These are phyloP conservation scores for Macrotis lagotis DNA, from an alignment of 2,113 vertebrate genomes.

Conservation along the genomic window DNA sequence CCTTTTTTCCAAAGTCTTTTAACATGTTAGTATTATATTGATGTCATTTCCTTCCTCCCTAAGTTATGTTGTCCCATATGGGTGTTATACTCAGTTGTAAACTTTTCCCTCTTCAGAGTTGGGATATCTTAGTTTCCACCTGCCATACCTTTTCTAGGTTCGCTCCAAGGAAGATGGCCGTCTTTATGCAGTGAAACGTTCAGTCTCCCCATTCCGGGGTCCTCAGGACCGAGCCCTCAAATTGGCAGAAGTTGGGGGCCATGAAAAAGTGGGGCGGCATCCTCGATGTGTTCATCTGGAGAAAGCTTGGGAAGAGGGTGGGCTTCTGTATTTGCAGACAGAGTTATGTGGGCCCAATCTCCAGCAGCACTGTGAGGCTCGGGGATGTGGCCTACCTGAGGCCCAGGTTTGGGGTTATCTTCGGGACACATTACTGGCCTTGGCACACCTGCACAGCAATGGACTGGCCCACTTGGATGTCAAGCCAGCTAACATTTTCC, in stretches of 20 bases:
- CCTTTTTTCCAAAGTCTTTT: slow-evolving; percentile 12
- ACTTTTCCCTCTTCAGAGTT: not conserved
- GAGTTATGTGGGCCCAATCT: slow-evolving; percentile 91
- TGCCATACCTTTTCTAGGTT: slow-evolving; percentile 81
- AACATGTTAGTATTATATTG: rapidly evolving
- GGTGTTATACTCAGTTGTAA: not conserved
- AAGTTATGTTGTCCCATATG: not conserved
- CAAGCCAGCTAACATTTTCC: slow-evolving; percentile 93
- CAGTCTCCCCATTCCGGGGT: slow-evolving; percentile 89
- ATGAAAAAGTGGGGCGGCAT: slow-evolving; percentile 89
- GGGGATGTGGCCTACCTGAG: slow-evolving; percentile 84
- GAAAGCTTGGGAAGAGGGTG: slow-evolving; percentile 91
- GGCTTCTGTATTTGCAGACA: slow-evolving; percentile 91
- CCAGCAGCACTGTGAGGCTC: slow-evolving; percentile 87
- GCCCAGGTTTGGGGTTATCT: slow-evolving; percentile 87
- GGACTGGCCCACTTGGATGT: slow-evolving; percentile 91
- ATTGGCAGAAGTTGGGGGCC: slow-evolving; percentile 89
- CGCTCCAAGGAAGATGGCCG: slow-evolving; percentile 85
- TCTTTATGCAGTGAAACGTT: slow-evolving; percentile 92
- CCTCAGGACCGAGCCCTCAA: slow-evolving; percentile 87
- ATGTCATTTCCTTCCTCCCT: not conserved
- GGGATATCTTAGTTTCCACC: not conserved
- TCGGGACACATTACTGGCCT: slow-evolving; percentile 89
- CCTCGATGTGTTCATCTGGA: slow-evolving; percentile 88
- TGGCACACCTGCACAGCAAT: slow-evolving; percentile 87